Base-by-base conservation (phyloP, 2,113 vertebrate genomes). In the Choloepus hoffmanni region DNA sequence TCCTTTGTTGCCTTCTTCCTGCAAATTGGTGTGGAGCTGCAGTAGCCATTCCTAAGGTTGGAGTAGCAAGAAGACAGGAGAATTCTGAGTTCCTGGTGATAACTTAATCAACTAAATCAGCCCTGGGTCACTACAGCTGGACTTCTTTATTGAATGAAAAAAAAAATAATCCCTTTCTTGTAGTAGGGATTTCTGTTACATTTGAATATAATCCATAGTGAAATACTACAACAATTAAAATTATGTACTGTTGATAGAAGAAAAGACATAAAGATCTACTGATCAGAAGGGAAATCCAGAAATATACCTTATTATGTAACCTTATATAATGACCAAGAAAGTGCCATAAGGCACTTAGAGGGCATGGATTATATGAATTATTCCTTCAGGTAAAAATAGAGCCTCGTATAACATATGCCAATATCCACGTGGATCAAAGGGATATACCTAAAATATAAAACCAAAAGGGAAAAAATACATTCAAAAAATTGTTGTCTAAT, bases 401-500 rank as follows among this genome's bases (percentile, higher is more conserved):
- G 7, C 15, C 78, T 76, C 85, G 70, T 58, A 58, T 72, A 82
- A 48, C 0, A n/a, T 33, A 62, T 2, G 24, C 68, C 74, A 90
- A 50, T 5, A 83, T 89, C 33, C 1, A 50, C 16, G 5, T 53
- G 28, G 36, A 70, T 90, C 68, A 86, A 85, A 81, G 5, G 48
- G 24, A 91, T 50, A 62, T 33, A 73, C 12, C 33, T 70, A 92
- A 87, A 82, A 85, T 83, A 77, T 50, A 58, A 94, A 82, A 78
- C 45, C 18, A 36, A 73, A 77, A 68, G 68, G n/a, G 73, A 74
- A 50, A 33, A 77, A 90, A 48, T 36, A 74, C 26, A 74, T 65
- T 28, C 16, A 55, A 23, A 67, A 4, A 7, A 13, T 50, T 26
- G 50, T 30, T 6, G 68, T 36, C 40, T 63, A 8, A 92, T 73